Conservation (phyloP, 2,888 invertebrate genomes). For the Aromia moschata region DNA sequence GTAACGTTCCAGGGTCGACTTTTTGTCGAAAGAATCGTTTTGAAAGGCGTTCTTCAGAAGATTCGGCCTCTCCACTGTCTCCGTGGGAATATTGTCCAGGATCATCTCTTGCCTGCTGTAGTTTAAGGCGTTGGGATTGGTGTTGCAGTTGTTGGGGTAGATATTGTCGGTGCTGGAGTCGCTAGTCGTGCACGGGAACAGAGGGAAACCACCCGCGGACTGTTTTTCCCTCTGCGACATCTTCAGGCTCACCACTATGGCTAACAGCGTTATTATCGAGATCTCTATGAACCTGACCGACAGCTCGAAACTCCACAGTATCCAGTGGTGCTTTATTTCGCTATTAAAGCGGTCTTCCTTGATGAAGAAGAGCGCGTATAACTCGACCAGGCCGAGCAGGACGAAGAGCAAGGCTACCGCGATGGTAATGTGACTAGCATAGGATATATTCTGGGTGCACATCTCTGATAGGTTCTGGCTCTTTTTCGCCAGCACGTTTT, state of each 20-base stretch:
- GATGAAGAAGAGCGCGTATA: constrained; percentile 81
- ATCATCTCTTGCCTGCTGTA: constrained; percentile 71
- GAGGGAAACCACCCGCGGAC: constrained; percentile 76
- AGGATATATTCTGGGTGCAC: constrained; percentile 79
- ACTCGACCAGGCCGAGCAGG: constrained; percentile 82
- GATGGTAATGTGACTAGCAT: constrained; percentile 89
- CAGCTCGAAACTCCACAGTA: constrained; percentile 92
- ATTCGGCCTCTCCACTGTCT: constrained; percentile 65
- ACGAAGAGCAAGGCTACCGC: constrained; percentile 87
- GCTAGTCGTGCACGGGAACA: constrained; percentile 84
- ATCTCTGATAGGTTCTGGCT: constrained; percentile 83
- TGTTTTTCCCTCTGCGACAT: constrained; percentile 78
- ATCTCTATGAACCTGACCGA: constrained; percentile 86
- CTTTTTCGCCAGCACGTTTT: constrained; percentile 77
- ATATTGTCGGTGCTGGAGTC: constrained; percentile 87
- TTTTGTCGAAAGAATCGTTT: constrained; percentile 71
- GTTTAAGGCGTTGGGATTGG: constrained; percentile 85
- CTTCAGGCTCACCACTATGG: constrained; percentile 82
- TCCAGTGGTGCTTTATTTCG: constrained; percentile 81
- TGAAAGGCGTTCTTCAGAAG: constrained; percentile 68
- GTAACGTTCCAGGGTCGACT: constrained; percentile 71
- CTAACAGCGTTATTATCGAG: constrained; percentile 84
- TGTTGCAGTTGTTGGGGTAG: constrained; percentile 86
- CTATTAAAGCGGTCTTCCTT: constrained; percentile 64
- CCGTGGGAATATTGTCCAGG: constrained; percentile 63